phyloP scores from a whole-genome alignment of 2,888 invertebrate species.

The Heliothis peltigera region DNA sequence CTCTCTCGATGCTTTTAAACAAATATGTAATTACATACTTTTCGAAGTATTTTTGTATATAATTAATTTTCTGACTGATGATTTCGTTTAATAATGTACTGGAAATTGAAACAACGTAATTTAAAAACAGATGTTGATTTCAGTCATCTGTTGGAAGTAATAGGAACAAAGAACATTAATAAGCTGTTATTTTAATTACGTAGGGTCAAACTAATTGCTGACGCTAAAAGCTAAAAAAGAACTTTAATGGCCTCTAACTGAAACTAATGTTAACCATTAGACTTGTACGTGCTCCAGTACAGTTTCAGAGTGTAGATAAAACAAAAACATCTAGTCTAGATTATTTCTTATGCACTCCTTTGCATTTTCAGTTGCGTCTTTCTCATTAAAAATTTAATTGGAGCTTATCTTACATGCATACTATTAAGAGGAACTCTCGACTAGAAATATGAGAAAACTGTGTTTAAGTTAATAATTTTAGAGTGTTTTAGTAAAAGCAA shows the following conservation, averaged over 20 bases:
- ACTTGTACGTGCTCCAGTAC: slow-evolving; percentile 43
- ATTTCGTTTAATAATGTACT: not conserved
- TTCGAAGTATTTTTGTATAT: not conserved
- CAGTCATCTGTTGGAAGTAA: not conserved
- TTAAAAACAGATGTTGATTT: not conserved
- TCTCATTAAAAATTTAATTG: not conserved
- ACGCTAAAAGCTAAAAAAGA: slow-evolving; percentile 8
- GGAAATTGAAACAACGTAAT: not conserved
- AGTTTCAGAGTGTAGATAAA: slow-evolving; percentile 43
- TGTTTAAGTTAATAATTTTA: too few species aligned
- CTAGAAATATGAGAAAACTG: too few species aligned
- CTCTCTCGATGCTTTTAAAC: slow-evolving; percentile 2
- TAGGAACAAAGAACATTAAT: slow-evolving; percentile 3
- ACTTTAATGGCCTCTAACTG: slow-evolving; percentile 47
- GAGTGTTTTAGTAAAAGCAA: too few species aligned
- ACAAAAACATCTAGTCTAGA: slow-evolving; percentile 44
- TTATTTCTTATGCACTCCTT: slow-evolving; percentile 28
- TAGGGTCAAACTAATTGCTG: slow-evolving; percentile 24
- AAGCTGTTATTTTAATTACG: slow-evolving; percentile 10
- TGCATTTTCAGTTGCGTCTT: slow-evolving; percentile 10
- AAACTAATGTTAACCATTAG: slow-evolving; percentile 53
- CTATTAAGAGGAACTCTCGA: not conserved
- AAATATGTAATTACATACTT: slow-evolving; percentile 16
- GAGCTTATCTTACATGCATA: slow-evolving; percentile 3
- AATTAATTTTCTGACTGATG: not conserved